phyloP scores from a whole-genome alignment of 1,140 invertebrate species.

The Drosophila auraria region DNA sequence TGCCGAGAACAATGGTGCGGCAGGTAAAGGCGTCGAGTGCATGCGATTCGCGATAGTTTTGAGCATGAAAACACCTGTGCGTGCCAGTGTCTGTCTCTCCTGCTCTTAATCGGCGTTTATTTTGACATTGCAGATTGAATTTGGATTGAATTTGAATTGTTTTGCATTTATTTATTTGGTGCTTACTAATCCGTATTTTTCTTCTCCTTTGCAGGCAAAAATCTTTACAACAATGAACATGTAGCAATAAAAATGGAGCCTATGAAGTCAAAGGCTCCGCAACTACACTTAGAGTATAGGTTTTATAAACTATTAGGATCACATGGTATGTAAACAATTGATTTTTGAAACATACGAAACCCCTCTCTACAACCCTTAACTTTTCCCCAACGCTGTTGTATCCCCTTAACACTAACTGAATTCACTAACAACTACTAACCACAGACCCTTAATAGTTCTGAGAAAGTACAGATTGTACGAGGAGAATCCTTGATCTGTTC shows the following conservation, averaged over 20 bases:
- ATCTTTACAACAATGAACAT: conserved; percentile 99
- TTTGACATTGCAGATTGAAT: conserved; percentile 16
- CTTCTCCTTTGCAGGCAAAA: conserved; percentile 93
- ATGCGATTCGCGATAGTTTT: conserved; percentile 40
- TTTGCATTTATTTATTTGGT: not conserved
- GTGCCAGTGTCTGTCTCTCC: conserved; percentile 19
- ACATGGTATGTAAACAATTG: conserved; percentile 89
- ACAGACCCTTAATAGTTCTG: not conserved
- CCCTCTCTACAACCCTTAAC: conserved; percentile 24
- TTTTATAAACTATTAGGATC: conserved; percentile 99
- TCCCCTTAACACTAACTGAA: conserved; percentile 14
- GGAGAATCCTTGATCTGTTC: conserved; percentile 9
- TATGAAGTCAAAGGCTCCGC: conserved; percentile 99
- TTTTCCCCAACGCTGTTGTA: conserved; percentile 21
- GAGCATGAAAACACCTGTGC: conserved; percentile 51
- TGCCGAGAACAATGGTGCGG: conserved; percentile 33
- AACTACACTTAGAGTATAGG: conserved; percentile 99
- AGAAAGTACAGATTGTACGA: conserved; percentile 17
- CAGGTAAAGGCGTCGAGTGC: conserved; percentile 63
- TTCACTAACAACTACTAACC: conserved; percentile 27
- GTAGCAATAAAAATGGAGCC: conserved; percentile 99
- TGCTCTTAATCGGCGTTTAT: not conserved
- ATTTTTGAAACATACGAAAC: conserved; percentile 3
- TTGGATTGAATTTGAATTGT: conserved; percentile 6
- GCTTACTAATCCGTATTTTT: conserved; percentile 8